Base-by-base conservation (phyloP, 2,113 vertebrate species). In the Amia ocellicauda region DNA sequence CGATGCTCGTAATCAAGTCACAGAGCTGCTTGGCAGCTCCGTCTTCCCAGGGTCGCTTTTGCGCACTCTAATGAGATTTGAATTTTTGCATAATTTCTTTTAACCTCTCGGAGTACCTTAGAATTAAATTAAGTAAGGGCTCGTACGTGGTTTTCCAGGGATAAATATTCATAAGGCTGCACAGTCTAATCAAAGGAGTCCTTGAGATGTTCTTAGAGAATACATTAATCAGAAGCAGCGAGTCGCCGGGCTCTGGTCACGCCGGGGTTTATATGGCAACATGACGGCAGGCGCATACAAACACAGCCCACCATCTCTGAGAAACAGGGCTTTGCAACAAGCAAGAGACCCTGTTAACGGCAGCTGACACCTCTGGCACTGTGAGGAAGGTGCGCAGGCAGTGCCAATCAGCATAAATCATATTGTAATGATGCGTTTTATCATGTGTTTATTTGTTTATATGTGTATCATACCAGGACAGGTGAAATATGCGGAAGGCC, bases 161-260 rank as follows among this genome's bases (percentile, higher is more conserved):
- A 80, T 78, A 77, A 75, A 82, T 80, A 83, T 83, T 82, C 81
- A 83, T 83, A 66, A 83, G 69, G 64, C 58, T 82, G 73, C 78
- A 80, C 76, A 82, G 76, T 76, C 69, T 79, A 81, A 80, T 80
- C n/a, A n/a, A n/a, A n/a, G n/a, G n/a, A n/a, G n/a, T 70, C 78
- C 81, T 80, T 80, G 78, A 75, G 76, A 58, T 56, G 71, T 74
- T 78, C 73, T 76, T 72, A 71, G 63, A 70, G 58, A 77, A 74
- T 60, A 54, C 36, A 76, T 74, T 63, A 78, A 76, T 54, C 20
- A 54, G 22, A 22, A 13, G 10, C 24, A 22, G 3, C 22, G 5
- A 54, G 2, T 7, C 11, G 22, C 10, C 4, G 13, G 24, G 10
- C 24, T 54, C 51, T 23, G 51, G 20, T 54, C 51, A 54, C 51